These are phyloP conservation scores for Drosophila quadrilineata DNA, from an alignment of 1,140 invertebrate genomes.

Conservation along the genomic window DNA sequence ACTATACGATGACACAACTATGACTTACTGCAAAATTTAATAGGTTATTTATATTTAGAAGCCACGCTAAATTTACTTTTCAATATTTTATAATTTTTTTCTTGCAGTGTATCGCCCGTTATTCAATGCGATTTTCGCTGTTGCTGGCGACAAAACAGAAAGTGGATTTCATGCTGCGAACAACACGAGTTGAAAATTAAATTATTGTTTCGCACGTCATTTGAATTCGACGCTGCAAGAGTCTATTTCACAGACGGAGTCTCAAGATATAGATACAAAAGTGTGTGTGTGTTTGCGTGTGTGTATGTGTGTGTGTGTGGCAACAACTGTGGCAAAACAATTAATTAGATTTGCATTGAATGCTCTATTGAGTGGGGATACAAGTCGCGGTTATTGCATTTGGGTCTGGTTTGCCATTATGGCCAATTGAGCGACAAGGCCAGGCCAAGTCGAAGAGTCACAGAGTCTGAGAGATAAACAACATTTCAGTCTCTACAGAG, in stretches of 20 bases:
- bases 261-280: no score
- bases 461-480: slow-evolving; percentile 53
- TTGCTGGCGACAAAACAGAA: slow-evolving; percentile 15
- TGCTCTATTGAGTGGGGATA: slow-evolving; percentile 31
- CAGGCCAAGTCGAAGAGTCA: slow-evolving; percentile 22
- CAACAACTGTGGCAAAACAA: slow-evolving; percentile 49
- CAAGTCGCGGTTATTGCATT: slow-evolving; percentile 28
- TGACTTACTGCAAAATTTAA: no score
- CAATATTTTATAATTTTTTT: not conserved
- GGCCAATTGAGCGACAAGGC: slow-evolving; percentile 40
- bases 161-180: slow-evolving; percentile 42
- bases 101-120: slow-evolving; percentile 21
- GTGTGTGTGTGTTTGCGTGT: slow-evolving; percentile 1
- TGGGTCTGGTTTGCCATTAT: slow-evolving; percentile 36
- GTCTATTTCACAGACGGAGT: no score
- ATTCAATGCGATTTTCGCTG: slow-evolving; percentile 35
- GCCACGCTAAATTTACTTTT: not conserved
- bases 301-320: slow-evolving; percentile 15
- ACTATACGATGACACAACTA: no score
- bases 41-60: no score
- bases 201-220: slow-evolving; percentile 80
- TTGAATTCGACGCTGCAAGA: slow-evolving; percentile 72
- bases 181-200: slow-evolving; percentile 74
- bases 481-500: slow-evolving; percentile 12
- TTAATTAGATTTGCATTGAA: slow-evolving; percentile 71